These are phyloP conservation scores for Eospalax fontanierii DNA, from an alignment of 2,797 vertebrate species.

Conservation along the genomic window DNA sequence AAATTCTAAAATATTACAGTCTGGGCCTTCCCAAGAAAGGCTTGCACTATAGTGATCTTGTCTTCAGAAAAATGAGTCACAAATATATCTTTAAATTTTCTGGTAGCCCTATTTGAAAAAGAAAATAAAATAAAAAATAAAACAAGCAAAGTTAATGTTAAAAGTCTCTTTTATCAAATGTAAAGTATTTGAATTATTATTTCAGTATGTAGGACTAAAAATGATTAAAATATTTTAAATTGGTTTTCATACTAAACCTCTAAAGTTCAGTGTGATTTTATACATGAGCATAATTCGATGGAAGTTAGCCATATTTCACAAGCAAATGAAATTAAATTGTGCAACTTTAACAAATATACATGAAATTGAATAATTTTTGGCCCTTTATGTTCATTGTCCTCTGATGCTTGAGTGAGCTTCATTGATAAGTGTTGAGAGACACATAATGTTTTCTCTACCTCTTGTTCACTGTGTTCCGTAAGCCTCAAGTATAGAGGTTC, in stretches of 20 bases:
- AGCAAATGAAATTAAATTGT: neutral
- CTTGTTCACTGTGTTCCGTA: too few species aligned
- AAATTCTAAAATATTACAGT: constrained; percentile 30
- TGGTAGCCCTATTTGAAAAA: neutral
- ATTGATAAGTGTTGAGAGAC: too few species aligned
- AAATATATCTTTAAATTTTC: neutral
- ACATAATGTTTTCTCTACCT: too few species aligned
- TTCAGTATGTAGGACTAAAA: neutral
- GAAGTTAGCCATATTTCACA: neutral
- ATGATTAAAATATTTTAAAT: neutral
- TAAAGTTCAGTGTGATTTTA: neutral
- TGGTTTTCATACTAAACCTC: neutral
- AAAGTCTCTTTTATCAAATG: neutral
- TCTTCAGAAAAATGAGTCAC: neutral
- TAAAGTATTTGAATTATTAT: neutral
- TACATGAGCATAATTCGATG: neutral
- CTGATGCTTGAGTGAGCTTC: too few species aligned
- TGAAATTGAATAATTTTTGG: neutral
- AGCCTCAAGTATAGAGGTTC: too few species aligned
- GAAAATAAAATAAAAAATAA: neutral
- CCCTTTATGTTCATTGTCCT: too few species aligned
- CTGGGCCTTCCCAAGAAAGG: neutral
- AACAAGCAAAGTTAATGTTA: neutral
- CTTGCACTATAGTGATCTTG: neutral
- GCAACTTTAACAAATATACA: neutral